Base-by-base conservation (phyloP, 2,113 vertebrate species). In the Galbula dea region DNA sequence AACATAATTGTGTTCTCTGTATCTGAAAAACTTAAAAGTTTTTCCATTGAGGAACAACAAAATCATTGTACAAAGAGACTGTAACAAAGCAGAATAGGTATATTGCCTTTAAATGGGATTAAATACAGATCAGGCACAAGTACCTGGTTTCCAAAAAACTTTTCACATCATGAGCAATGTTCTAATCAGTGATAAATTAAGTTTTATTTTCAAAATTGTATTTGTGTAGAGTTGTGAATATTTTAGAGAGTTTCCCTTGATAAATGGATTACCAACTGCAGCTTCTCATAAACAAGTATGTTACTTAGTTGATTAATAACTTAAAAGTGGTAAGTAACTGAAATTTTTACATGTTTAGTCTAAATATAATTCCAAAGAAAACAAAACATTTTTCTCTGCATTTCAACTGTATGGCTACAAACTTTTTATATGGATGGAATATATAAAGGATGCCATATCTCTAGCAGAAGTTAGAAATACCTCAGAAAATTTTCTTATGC, bases 401-500 rank as follows among this genome's bases (percentile, higher is more conserved):
- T 66, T 93, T 93, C 23, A 86, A 15, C 45, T 89, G 88, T 58
- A 52, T 20, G 18, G 57, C 27, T 36, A 48, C 32, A 71, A 94
- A 63, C 72, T 37, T 94, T 59, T 91, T 11, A n/a, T 88, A 69
- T 5, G 11, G 54, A 55, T 80, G 10, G 46, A 74, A 39, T 55
- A 49, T 52, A 54, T 9, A 88, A 89, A 92, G 45, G 41, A 83
- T 68, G 41, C 15, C 9, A 24, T 83, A 84, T 77, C 23, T 93
- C 78, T 24, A 62, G 54, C 69, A 63, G 89, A 78, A 95, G 52
- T 85, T 86, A 76, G 81, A 94, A 92, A 22, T 59, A 72, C 23
- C 37, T 90, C 57, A 79, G 49, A 90, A 76, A 93, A 94, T 55
- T 84, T 69, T 41, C 76, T 92, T 62, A 90, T 89, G 46, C 46